phyloP scores from a whole-genome alignment of 2,888 invertebrate species.

The Acrobasis consociella region DNA sequence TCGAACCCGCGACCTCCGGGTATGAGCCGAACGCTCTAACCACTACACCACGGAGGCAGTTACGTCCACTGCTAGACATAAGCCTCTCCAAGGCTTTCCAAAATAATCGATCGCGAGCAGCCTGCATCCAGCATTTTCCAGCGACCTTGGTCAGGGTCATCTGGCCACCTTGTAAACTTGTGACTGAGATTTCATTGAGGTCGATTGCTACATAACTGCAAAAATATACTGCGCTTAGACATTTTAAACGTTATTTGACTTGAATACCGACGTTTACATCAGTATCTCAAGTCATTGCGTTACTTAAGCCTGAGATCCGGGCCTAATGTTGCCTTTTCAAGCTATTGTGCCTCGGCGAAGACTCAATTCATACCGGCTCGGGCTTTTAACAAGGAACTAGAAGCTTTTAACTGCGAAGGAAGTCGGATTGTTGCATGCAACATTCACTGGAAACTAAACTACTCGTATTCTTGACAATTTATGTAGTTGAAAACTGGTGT shows the following conservation, averaged over 20 bases:
- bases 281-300: slow-evolving; percentile 63
- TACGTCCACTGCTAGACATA: no score
- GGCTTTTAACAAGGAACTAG: slow-evolving; percentile 68
- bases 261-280: slow-evolving; percentile 37
- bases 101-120: no score
- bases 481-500: neutral
- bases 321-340: slow-evolving; percentile 69
- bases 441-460: slow-evolving; percentile 17
- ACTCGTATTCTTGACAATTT: neutral
- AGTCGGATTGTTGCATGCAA: slow-evolving; percentile 56
- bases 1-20: no score
- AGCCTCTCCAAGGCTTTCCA: no score
- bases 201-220: no score
- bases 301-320: slow-evolving; percentile 67
- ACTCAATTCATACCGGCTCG: slow-evolving; percentile 64
- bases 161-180: no score
- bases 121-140: no score
- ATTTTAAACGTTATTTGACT: slow-evolving; percentile 18
- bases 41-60: no score
- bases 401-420: slow-evolving; percentile 65
- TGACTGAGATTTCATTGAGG: no score
- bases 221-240: neutral
- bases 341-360: slow-evolving; percentile 60
- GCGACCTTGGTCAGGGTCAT: no score
- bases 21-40: no score